Percentiles rank a stretch among this genome's conserved stretches.
Evolutionary conservation across 2,888 invertebrate genomes (phyloP).

Genomic region (Atrina japonica): DNA sequence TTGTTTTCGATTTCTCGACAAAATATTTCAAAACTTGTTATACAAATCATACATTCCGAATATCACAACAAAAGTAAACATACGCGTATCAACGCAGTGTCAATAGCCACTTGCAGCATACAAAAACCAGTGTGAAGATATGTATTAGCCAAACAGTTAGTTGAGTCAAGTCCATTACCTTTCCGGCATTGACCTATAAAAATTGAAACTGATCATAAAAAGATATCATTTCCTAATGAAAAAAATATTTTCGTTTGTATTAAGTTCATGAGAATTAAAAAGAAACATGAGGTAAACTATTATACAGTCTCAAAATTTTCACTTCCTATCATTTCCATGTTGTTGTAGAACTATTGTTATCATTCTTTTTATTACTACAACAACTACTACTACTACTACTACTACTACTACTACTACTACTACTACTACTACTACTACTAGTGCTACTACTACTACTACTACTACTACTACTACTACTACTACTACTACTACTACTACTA

Average conservation of each 20-base stretch:
- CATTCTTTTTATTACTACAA: not conserved
- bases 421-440: too few species aligned
- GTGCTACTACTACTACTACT: too few species aligned
- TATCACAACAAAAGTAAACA: too few species aligned
- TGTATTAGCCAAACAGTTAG: slow-evolving; percentile 68
- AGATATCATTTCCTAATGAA: not conserved
- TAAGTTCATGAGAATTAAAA: slow-evolving; percentile 2
- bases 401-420: too few species aligned
- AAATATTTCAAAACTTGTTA: too few species aligned
- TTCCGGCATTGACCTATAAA: slow-evolving; percentile 50
- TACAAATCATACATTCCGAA: too few species aligned
- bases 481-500: too few species aligned
- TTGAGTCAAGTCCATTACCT: slow-evolving; percentile 26
- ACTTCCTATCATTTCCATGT: too few species aligned
- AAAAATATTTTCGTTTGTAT: not conserved
- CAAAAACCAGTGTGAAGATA: slow-evolving; percentile 75
- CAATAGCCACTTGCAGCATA: slow-evolving; percentile 73
- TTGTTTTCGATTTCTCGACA: too few species aligned
- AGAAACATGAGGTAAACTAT: not conserved
- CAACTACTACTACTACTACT: slow-evolving; percentile 6
- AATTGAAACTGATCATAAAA: not conserved
- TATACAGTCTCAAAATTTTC: not conserved
- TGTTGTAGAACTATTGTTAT: not conserved
- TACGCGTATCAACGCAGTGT: slow-evolving; percentile 74
- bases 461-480: too few species aligned